These are phyloP conservation scores for Ichneumoninae sp. DNA, from an alignment of 2,888 invertebrate species.

Conservation along the genomic window DNA sequence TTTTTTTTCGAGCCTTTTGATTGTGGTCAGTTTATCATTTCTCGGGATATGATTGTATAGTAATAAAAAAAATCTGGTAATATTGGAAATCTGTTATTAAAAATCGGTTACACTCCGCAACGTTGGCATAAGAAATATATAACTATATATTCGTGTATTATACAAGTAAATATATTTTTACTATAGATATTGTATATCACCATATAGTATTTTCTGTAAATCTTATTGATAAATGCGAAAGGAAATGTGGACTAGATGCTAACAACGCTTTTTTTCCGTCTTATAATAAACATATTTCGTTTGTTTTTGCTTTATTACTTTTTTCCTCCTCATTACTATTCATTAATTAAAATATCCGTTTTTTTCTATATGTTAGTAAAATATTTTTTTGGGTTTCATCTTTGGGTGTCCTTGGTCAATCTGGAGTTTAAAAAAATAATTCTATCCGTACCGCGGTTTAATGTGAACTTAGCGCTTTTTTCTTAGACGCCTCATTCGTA, in stretches of 20 bases:
- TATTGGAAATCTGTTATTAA: neutral
- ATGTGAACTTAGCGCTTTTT: slow-evolving; percentile 42
- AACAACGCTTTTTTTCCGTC: slow-evolving; percentile 72
- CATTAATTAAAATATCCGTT: slow-evolving; percentile 69
- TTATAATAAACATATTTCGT: slow-evolving; percentile 72
- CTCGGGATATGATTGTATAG: slow-evolving; percentile 36
- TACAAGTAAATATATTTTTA: slow-evolving; percentile 55
- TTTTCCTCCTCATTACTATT: slow-evolving; percentile 8
- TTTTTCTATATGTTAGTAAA: slow-evolving; percentile 76
- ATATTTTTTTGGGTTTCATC: slow-evolving; percentile 82
- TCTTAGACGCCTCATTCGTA: slow-evolving; percentile 3
- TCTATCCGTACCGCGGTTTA: slow-evolving; percentile 56
- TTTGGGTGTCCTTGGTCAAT: slow-evolving; percentile 79
- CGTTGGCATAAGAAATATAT: slow-evolving; percentile 51
- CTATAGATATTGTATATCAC: slow-evolving; percentile 54
- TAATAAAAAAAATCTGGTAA: slow-evolving; percentile 47
- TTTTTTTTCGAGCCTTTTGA: slow-evolving; percentile 5
- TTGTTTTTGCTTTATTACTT: slow-evolving; percentile 20
- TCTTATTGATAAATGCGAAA: slow-evolving; percentile 59
- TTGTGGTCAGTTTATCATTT: slow-evolving; percentile 8
- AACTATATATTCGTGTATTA: slow-evolving; percentile 64
- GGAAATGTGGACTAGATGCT: slow-evolving; percentile 70
- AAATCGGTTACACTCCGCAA: slow-evolving; percentile 9
- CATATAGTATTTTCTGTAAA: slow-evolving; percentile 45
- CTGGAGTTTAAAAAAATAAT: slow-evolving; percentile 72